These are phyloP conservation scores for Muricea muricata DNA, from an alignment of 92 coral and sea anemone genomes.

Conservation along the genomic window DNA sequence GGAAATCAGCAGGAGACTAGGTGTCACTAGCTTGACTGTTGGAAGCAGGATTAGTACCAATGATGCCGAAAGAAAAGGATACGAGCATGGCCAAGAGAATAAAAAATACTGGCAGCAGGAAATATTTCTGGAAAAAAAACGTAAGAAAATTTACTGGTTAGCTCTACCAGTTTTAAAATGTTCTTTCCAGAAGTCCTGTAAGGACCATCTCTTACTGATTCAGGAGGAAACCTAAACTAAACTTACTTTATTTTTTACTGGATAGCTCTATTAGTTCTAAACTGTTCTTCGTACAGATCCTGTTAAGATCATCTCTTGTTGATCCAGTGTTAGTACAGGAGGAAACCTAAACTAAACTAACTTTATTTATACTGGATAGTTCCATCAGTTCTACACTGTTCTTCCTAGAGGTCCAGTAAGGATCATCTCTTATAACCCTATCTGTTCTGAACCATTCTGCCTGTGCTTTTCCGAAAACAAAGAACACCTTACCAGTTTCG, in stretches of 20 bases:
- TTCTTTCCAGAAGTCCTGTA: neutral
- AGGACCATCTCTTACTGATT: neutral
- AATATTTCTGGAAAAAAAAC: constrained; percentile 73
- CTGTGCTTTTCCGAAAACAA: too few relatives aligned
- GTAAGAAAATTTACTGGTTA: too few relatives aligned
- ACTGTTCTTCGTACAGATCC: constrained; percentile 13
- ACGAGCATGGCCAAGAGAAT: constrained; percentile 79
- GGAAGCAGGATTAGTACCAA: constrained; percentile 74
- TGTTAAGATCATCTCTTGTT: neutral
- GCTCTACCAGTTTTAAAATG: neutral
- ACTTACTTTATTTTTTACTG: neutral
- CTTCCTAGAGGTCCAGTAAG: neutral
- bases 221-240: neutral
- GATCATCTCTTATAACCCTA: neutral
- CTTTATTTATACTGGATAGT: constrained; percentile 13
- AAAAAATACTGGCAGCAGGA: constrained; percentile 70
- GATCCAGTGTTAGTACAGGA: constrained; percentile 19
- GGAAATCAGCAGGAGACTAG: neutral
- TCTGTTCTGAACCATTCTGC: neutral
- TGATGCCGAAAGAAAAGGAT: constrained; percentile 74
- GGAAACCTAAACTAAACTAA: constrained; percentile 13
- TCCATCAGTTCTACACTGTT: constrained; percentile 1
- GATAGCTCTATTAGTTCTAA: constrained; percentile 23
- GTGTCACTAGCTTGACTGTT: constrained; percentile 21
- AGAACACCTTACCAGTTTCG: constrained; percentile 37